Percentiles rank a stretch among this genome's conserved stretches.
These are phyloP conservation scores for Aphaenogaster rudis DNA, from an alignment of 1,140 invertebrate genomes.

Conservation along the genomic window DNA sequence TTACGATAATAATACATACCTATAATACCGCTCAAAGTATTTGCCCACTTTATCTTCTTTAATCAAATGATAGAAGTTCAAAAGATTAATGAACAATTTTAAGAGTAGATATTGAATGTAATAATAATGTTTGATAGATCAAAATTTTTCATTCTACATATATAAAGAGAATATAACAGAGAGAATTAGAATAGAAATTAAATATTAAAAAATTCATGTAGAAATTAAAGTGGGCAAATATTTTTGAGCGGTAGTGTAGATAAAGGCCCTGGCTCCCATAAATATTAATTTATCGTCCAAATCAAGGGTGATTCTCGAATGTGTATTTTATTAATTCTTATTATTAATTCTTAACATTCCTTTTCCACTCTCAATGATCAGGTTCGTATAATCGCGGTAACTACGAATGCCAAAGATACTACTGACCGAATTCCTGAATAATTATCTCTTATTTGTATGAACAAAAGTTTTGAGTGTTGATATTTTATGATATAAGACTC, in stretches of 20 bases:
- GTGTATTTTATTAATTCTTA: not conserved
- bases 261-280: not conserved
- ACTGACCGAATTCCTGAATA: not conserved
- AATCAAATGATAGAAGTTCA: too few relatives aligned
- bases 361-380: not conserved
- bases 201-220: too few relatives aligned
- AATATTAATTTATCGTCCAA: not conserved
- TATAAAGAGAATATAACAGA: too few relatives aligned
- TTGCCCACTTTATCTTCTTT: too few relatives aligned
- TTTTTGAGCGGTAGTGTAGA: not conserved
- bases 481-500: not conserved
- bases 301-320: not conserved
- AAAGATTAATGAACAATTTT: too few relatives aligned
- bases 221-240: too few relatives aligned
- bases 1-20: not conserved
- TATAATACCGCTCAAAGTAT: too few relatives aligned
- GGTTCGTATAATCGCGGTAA: not conserved
- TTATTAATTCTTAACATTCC: not conserved
- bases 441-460: not conserved
- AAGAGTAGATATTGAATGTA: too few relatives aligned
- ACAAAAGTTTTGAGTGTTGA: not conserved
- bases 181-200: too few relatives aligned
- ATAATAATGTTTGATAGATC: too few relatives aligned
- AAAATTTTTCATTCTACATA: too few relatives aligned
- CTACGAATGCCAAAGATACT: not conserved